Base-by-base conservation (phyloP, 2,888 invertebrate species). In the Mylabris sibirica region DNA sequence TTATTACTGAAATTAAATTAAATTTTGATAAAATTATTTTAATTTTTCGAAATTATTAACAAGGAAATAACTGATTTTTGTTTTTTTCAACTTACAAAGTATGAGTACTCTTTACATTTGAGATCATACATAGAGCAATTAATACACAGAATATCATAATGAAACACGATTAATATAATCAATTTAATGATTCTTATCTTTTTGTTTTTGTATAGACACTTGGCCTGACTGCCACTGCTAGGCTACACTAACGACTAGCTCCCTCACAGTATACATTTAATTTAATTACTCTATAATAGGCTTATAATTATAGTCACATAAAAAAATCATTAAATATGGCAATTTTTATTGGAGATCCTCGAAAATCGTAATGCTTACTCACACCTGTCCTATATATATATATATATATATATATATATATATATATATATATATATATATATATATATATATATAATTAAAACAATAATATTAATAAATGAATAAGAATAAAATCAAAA, bases 271-370 rank as follows among this genome's bases (percentile, higher is more conserved):
- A 76, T 78, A 76, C 77, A 77, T 75, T 73, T 82, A 82, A 81
- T 82, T 81, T 71, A 82, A 82, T 82, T 82, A 82, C 71, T 67
- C 75, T 78, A 75, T 81, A 81, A 82, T 82, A 79, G 79, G 81
- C 80, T 82, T 82, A 81, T 68, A 72, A 72, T 73, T 71, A 68
- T 71, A 74, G 72, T 73, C 68, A 74, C 70, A 71, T 69, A 70
- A 68, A 67, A 69, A 53, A 69, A 73, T 75, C 74, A 70, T 57
- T 66, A 64, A 66, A 61, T 64, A 62, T 60, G 41, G 60, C 57
- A 24, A 34, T 44, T 34, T 64, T 35, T 20, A 35, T 34, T 12
- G 65, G 59, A 59, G 26, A 64, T 64, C 14, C 59, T 60, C 34
- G 60, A 34, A 60, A 60, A 60, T 26, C 41, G 41, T n/a, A 14